Evolutionary conservation across 2,113 vertebrate genomes (phyloP), one percentile per base, ranked within the genome.

Genomic region (Xiphophorus maculatus): DNA sequence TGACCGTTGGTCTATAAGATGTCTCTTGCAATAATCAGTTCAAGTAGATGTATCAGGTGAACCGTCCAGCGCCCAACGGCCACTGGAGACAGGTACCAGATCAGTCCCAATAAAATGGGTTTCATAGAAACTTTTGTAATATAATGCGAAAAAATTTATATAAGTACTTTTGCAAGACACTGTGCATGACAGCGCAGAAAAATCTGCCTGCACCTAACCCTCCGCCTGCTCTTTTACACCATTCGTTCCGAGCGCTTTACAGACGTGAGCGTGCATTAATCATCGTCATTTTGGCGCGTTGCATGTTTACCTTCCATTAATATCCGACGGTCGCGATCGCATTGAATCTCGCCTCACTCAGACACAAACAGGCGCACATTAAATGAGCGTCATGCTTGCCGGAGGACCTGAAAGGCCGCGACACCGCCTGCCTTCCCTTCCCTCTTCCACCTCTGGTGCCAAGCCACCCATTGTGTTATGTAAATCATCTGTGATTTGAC

Each of bases 401-500:
- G 72, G 72, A 80, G 65, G 74, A 85, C 69, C 76, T 71, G 74
- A 79, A 79, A 86, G 60, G 69, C 66, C 69, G 61, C 81, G 77
- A 80, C 35, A 37, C 70, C 40, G 42, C 64, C 30, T 25, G 69
- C 32, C 65, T 27, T 65, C 19, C 4, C 42, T 27, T 29, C 8
- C 29, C 79, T 72, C 63, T 66, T 29, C 25, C 54, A 75, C 54
- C 70, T 51, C 37, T 64, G 58, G 77, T 79, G 78, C 82, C 83
- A 86, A 71, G 62, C 78, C 76, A 54, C 89, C 67, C 67, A 30
- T 81, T 87, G 82, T 35, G 65, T 84, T 90, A 90, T 92, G 90
- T 88, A 92, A 93, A 93, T 94, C 81, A 87, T 87, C 76, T 85
- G 79, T 90, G 89, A 93, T 94, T 88, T 85, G 85, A 90, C 81